Evolutionary conservation across 2,797 vertebrate species (phyloP).

Genomic region (Apogon hyalosoma): DNA sequence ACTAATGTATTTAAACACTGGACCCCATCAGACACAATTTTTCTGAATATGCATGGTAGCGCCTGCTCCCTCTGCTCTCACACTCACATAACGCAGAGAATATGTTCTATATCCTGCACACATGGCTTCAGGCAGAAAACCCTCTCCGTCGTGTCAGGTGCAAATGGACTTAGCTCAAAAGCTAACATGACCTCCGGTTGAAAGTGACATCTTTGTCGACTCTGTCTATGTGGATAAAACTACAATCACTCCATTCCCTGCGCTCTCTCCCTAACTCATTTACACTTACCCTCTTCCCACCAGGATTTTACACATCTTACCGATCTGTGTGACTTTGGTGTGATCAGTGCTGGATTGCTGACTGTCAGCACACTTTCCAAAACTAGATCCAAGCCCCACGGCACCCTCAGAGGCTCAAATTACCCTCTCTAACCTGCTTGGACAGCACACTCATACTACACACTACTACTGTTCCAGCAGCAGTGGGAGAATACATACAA

Average conservation of each 20-base stretch:
- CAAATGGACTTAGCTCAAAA: constrained; percentile 71
- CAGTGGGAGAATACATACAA: constrained; percentile 42
- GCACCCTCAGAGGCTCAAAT: constrained; percentile 75
- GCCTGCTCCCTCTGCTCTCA: constrained; percentile 2
- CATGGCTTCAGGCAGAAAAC: constrained; percentile 62
- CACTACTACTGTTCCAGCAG: constrained; percentile 45
- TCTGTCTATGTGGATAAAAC: constrained; percentile 68
- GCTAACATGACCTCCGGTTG: constrained; percentile 49
- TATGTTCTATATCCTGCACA: constrained; percentile 12
- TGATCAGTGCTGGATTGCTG: constrained; percentile 76
- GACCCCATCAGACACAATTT: not conserved
- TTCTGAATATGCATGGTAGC: constrained; percentile 4
- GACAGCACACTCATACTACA: constrained; percentile 64
- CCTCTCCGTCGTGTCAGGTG: constrained; percentile 70
- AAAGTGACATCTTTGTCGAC: constrained; percentile 70
- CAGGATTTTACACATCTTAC: constrained; percentile 78
- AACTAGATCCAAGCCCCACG: constrained; percentile 66
- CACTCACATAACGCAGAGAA: not conserved
- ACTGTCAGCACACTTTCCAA: constrained; percentile 80
- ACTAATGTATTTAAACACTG: constrained; percentile 24
- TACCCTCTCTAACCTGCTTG: constrained; percentile 74
- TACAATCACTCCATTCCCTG: constrained; percentile 59
- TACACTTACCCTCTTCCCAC: constrained; percentile 69
- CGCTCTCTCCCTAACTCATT: constrained; percentile 68
- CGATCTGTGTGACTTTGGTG: constrained; percentile 75